Percentiles rank a stretch among this genome's conserved stretches.
phyloP scores from a whole-genome alignment of 2,113 vertebrate genomes.

The Eulemur macaco region DNA sequence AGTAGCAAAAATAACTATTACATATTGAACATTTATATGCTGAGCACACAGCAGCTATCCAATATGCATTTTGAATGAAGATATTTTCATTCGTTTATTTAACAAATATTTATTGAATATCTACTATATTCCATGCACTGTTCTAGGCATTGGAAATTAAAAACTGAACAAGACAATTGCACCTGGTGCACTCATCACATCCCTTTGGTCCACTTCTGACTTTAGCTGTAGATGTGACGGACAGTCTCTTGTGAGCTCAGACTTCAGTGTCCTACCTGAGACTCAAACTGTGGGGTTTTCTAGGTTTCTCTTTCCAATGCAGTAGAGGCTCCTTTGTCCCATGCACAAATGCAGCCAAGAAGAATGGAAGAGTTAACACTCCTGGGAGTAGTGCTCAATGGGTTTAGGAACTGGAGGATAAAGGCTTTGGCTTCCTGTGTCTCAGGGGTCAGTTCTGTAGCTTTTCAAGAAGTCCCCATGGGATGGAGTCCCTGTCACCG shows the following conservation, averaged over 20 bases:
- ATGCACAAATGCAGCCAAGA: background rate
- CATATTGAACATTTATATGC: background rate
- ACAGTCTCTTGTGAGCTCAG: background rate
- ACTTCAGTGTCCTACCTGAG: background rate
- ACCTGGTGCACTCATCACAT: fast-evolving
- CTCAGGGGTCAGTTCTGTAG: background rate
- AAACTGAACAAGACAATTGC: background rate
- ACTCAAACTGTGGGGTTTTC: background rate
- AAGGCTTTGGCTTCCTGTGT: background rate
- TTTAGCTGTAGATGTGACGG: background rate
- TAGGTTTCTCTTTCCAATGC: background rate
- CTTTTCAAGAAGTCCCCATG: background rate
- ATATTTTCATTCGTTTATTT: background rate
- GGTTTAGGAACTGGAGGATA: background rate
- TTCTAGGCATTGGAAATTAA: background rate
- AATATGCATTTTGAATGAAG: background rate
- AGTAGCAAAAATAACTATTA: background rate
- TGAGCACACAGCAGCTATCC: background rate
- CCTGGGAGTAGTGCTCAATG: background rate
- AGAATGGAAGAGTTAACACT: background rate
- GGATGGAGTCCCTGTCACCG: background rate
- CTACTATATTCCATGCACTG: background rate
- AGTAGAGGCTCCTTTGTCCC: background rate
- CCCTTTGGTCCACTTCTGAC: background rate
- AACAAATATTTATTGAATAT: background rate